Conservation (phyloP, 1,140 invertebrate genomes). For the Diorhabda sublineata region DNA sequence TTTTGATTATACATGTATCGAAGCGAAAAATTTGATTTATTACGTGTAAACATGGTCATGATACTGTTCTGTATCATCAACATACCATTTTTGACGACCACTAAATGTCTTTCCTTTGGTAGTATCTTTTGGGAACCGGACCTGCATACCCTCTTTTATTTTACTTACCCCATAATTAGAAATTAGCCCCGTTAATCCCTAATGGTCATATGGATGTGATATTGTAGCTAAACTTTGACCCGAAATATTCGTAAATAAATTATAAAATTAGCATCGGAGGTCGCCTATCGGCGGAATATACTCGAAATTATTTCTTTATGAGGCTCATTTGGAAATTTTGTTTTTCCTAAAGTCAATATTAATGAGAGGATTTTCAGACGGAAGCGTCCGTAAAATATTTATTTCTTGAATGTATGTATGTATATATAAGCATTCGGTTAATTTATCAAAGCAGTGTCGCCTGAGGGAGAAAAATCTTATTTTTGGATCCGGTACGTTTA, state of each 20-base stretch:
- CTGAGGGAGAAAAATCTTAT: no score
- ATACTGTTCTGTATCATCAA: no score
- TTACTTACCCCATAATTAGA: conserved; percentile 25
- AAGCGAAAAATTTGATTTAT: no score
- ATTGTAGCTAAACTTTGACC: conserved; percentile 19
- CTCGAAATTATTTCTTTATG: conserved; percentile 18
- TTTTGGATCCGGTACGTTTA: no score
- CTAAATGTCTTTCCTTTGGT: no score
- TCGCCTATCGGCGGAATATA: conserved; percentile 11
- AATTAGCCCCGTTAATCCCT: conserved; percentile 25
- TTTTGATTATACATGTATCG: no score
- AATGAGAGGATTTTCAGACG: conserved; percentile 9
- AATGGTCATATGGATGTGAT: conserved; percentile 22
- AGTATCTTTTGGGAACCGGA: no score
- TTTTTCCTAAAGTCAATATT: conserved; percentile 15
- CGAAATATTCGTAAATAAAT: conserved; percentile 16
- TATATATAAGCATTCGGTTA: neutral
- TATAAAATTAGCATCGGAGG: conserved; percentile 18
- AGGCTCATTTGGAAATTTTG: conserved; percentile 16
- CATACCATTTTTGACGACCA: no score
- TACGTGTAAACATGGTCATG: no score
- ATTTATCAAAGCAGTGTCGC: neutral
- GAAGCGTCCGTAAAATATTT: conserved; percentile 3
- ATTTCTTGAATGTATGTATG: neutral
- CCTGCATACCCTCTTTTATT: conserved; percentile 20